phyloP scores from a whole-genome alignment of 2,113 vertebrate species.

The Macrotis lagotis region DNA sequence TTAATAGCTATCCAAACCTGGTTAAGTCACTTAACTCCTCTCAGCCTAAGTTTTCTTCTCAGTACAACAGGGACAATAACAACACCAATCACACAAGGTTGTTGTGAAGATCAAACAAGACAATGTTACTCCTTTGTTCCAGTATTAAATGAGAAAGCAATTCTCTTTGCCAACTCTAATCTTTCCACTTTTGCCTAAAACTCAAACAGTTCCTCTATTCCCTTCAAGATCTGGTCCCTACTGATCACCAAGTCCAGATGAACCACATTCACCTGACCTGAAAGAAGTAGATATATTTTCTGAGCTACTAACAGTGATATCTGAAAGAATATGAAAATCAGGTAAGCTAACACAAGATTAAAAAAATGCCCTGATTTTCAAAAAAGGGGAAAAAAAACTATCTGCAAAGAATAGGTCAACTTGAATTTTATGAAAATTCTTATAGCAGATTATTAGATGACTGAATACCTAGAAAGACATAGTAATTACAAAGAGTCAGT shows the following conservation, averaged over 20 bases:
- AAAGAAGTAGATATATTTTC: not conserved
- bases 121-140: not conserved
- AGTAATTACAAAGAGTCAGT: not conserved
- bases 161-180: not conserved
- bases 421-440: not conserved
- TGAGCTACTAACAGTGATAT: not conserved
- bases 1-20: not conserved
- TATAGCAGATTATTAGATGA: not conserved
- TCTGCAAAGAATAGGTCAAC: not conserved
- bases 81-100: not conserved
- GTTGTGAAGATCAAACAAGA: not conserved
- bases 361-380: not conserved
- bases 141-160: not conserved
- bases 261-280: not conserved
- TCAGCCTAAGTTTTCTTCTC: not conserved
- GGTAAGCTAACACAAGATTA: not conserved
- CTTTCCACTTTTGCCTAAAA: not conserved
- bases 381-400: not conserved
- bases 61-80: not conserved
- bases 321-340: not conserved
- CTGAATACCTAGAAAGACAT: not conserved
- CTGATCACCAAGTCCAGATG: not conserved
- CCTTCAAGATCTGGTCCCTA: not conserved
- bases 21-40: not conserved
- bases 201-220: not conserved